These are phyloP conservation scores for Bombus confusus DNA, from an alignment of 1,140 invertebrate genomes.

Conservation along the genomic window DNA sequence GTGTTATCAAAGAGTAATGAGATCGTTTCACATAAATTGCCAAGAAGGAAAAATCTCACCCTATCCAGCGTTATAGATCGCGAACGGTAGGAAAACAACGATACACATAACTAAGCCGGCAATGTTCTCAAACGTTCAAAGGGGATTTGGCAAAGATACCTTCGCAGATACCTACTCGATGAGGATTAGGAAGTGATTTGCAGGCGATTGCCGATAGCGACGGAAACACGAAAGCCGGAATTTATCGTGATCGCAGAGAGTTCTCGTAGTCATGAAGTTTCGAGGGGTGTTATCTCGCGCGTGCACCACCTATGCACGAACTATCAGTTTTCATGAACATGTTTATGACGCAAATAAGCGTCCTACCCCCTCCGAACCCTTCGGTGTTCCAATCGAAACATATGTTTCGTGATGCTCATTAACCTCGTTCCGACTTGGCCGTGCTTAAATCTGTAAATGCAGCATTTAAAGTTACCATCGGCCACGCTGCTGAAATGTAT, in stretches of 20 bases:
- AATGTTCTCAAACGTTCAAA: conserved; percentile 59
- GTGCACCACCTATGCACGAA: conserved; percentile 68
- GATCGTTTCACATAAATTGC: background rate
- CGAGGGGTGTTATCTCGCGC: conserved; percentile 71
- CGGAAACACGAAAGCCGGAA: conserved; percentile 72
- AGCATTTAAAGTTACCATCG: conserved; percentile 4
- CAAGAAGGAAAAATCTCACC: background rate
- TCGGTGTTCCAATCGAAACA: conserved; percentile 23
- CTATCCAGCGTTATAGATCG: background rate
- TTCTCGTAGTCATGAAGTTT: conserved; percentile 72
- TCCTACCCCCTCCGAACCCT: background rate
- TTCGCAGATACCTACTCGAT: conserved; percentile 67
- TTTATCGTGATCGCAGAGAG: conserved; percentile 75
- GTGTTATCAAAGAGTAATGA: background rate
- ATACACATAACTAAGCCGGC: conserved; percentile 33
- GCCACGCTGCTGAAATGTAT: background rate
- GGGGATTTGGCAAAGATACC: conserved; percentile 65
- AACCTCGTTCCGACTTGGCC: conserved; percentile 38
- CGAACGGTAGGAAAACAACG: conserved; percentile 46
- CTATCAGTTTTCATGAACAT: conserved; percentile 68
- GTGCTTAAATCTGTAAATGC: conserved; percentile 23
- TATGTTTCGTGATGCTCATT: conserved; percentile 54
- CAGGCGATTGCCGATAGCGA: conserved; percentile 74
- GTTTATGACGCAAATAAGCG: conserved; percentile 59
- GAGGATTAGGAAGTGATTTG: conserved; percentile 75